These are phyloP conservation scores for Caenorhabditis brenneri DNA, from an alignment of 1,140 invertebrate species.

Conservation along the genomic window DNA sequence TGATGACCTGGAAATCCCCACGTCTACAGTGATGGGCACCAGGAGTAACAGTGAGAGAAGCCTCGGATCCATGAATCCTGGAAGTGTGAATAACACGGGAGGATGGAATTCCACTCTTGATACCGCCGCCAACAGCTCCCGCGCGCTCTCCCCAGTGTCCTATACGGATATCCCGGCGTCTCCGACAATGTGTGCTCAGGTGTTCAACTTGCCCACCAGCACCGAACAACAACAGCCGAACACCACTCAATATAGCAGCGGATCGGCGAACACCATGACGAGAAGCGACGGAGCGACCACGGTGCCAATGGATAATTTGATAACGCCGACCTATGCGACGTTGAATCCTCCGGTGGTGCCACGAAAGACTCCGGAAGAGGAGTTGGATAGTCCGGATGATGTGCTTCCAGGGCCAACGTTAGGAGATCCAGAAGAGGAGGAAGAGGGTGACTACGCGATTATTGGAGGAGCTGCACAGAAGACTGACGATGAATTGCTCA, in stretches of 20 bases:
- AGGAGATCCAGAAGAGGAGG: background rate
- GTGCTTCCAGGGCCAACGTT: background rate
- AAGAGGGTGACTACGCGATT: slow-evolving; percentile 10
- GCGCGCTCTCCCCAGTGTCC: background rate
- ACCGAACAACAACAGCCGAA: background rate
- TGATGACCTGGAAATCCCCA: background rate
- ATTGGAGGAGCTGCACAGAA: background rate
- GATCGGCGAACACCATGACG: slow-evolving; percentile 20
- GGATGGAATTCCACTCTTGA: slow-evolving; percentile 15
- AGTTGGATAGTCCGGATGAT: background rate
- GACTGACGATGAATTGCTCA: slow-evolving; percentile 1
- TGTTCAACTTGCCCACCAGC: background rate
- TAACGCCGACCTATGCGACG: background rate
- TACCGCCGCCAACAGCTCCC: background rate
- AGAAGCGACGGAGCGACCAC: background rate
- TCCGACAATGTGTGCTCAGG: slow-evolving; percentile 17
- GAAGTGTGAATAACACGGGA: background rate
- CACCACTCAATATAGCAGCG: slow-evolving; percentile 4
- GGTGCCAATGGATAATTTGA: background rate
- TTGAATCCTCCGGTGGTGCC: background rate
- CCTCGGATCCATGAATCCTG: slow-evolving; percentile 24
- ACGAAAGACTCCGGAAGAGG: background rate
- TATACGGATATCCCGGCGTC: background rate
- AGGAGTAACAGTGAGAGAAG: slow-evolving; percentile 24
- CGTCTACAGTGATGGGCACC: slow-evolving; percentile 16